A percentile compares a stretch with the other conserved stretches of the same genome.
Conservation (phyloP, 2,888 invertebrate genomes). For the Tetragnatha montana region DNA sequence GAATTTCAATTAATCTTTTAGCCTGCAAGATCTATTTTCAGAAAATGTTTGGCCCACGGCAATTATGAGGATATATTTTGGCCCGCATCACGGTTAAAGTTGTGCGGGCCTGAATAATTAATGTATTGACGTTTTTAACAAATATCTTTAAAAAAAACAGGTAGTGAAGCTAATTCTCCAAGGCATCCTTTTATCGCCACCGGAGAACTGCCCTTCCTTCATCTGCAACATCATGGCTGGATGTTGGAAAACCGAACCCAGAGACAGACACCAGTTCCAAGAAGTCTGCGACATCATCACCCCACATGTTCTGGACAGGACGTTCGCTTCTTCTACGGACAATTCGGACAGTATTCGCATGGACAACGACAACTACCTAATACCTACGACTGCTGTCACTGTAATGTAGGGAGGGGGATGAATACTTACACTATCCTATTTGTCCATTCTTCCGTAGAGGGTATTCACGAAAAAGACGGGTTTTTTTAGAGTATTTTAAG, state of each 20-base stretch:
- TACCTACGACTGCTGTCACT: conserved; percentile 55
- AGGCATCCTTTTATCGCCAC: conserved; percentile 87
- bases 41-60: too few species aligned
- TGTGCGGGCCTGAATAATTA: too few species aligned
- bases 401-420: conserved; percentile 20
- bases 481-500: too few species aligned
- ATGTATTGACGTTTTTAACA: too few species aligned
- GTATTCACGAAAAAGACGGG: too few species aligned
- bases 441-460: too few species aligned
- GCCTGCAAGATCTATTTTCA: too few species aligned
- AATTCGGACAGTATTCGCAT: conserved; percentile 27
- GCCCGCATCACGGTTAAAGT: too few species aligned
- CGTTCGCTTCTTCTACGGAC: conserved; percentile 2
- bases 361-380: conserved; percentile 69
- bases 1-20: too few species aligned
- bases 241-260: conserved; percentile 88
- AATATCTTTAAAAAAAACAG: conserved; percentile 74
- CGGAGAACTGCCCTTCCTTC: conserved; percentile 85
- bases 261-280: conserved; percentile 84
- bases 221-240: conserved; percentile 86
- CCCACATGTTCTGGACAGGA: conserved; percentile 23
- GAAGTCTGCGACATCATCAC: conserved; percentile 78
- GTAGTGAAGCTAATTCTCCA: conserved; percentile 87
- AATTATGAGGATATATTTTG: too few species aligned
- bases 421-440: too few species aligned